Conservation (phyloP, 2,888 invertebrate species). For the Eupithecia subfuscata region DNA sequence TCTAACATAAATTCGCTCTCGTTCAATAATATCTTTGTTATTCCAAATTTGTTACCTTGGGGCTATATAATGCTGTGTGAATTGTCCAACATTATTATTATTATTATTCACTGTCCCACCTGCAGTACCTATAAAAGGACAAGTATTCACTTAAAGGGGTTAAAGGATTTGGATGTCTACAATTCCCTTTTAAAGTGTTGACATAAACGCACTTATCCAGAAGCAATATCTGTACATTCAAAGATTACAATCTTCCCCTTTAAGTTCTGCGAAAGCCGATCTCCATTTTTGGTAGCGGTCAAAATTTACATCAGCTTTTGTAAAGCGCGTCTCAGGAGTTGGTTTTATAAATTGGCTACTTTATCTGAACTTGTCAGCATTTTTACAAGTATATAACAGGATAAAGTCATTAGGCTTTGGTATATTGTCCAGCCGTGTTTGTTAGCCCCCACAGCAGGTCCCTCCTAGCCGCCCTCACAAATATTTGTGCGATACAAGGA, state of each 20-base stretch:
- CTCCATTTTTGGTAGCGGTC: conserved; percentile 36
- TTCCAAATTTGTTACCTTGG: too few relatives aligned
- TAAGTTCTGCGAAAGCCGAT: conserved; percentile 38
- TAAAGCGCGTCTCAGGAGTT: conserved; percentile 18
- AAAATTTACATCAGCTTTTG: conserved; percentile 29
- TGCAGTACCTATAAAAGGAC: background rate
- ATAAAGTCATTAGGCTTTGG: conserved; percentile 7
- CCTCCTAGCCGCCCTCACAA: conserved; percentile 62
- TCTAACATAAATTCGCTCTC: background rate
- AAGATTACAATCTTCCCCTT: conserved; percentile 41
- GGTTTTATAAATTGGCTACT: conserved; percentile 11
- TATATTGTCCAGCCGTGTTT: conserved; percentile 44
- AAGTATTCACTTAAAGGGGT: background rate
- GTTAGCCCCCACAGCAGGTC: conserved; percentile 45
- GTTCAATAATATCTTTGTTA: background rate
- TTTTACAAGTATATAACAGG: background rate
- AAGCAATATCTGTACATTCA: conserved; percentile 13
- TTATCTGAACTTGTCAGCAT: background rate
- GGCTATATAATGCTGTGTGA: too few relatives aligned
- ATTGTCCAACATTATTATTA: too few relatives aligned
- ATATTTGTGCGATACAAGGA: conserved; percentile 70
- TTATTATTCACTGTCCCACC: background rate
- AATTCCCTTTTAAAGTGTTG: conserved; percentile 41
- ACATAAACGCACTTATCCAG: conserved; percentile 29
- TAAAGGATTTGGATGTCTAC: background rate